Base-by-base conservation (phyloP, 2,113 vertebrate species). In the Vulpes lagopus region DNA sequence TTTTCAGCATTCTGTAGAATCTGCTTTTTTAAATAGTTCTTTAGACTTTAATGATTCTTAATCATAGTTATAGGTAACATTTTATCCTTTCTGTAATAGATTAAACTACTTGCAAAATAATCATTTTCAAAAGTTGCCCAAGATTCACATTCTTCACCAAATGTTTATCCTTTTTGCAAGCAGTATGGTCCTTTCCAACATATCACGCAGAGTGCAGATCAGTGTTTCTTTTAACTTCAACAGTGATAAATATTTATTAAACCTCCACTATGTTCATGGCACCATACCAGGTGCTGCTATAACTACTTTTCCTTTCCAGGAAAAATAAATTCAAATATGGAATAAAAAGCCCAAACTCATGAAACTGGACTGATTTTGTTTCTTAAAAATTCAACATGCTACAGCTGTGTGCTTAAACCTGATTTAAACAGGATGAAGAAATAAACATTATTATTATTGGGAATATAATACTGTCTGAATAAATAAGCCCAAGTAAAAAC, bases 241-340 rank as follows among this genome's bases (percentile, higher is more conserved):
- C 91, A 88, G 43, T 91, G 89, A 92, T 87, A 97, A 97, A 96
- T 95, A 96, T 96, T 95, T 97, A 95, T 89, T 83, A 96, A 85
- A 69, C 32, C 60, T 96, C 85, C 38, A 25, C 64, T 94, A 23
- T 73, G 55, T 85, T 89, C 94, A 82, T 97, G 96, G 93, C 38
- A 95, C 25, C 67, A 79, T 65, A 89, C 84, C 96, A 97, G 78
- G 79, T 65, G 32, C 86, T 89, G 69, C 79, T 97, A 89, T 91
- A 89, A 91, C 38, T 57, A 62, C 64, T 95, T 97, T 97, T 65
- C 35, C 57, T 97, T 95, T 85, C 95, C 81, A 97, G 78, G 65
- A 94, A 92, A 97, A 96, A 96, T 89, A 93, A 76, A 92, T 91
- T 97, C 59, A 97, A 89, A 95, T 86, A 89, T 84, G 71, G 27